Base-by-base conservation (phyloP, 2,888 invertebrate species). In the Hyposoter didymator region DNA sequence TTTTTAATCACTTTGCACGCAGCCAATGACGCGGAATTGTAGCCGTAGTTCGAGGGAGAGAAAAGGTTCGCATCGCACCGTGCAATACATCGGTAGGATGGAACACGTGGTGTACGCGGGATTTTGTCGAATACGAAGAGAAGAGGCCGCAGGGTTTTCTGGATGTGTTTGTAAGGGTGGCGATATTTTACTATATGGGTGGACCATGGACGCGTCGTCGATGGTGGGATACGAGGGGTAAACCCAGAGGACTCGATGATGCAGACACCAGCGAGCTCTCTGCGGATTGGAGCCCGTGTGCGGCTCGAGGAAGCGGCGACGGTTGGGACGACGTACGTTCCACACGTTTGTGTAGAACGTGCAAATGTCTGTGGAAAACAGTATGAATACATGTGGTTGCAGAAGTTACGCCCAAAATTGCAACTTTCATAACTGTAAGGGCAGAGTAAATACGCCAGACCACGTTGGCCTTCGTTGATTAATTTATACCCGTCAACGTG, bases 1-100 rank as follows among this genome's bases (percentile, higher is more conserved):
- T 90, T 91, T 91, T 91, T 91, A 90, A 91, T 91, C 91, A 91
- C 91, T 90, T 91, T 90, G 91, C 90, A 91, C 90, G 90, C 89
- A 90, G 88, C 89, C 90, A 91, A 91, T 91, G 90, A 90, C 86
- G 87, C 83, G 89, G 89, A 85, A 87, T 84, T 87, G 87, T 84
- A 84, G 70, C 78, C 79, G 81, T 43, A 59, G 73, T 64, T 22
- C 64, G 59, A 22, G 69, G 55, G 74, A 43, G 35, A 47, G 45
- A 64, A 69, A 52, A 49, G 78, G 55, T 70, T 55, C 45, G 78
- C 67, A 84, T 87, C 76, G 55, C 55, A 43, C 19, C 82, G 69
- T 49, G 82, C 75, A 69, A 76, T 67, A n/a, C n/a, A 66, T 55
- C 43, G 47, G 39, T 73, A 45, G 76, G 74, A 78, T 35, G 70